phyloP scores from a whole-genome alignment of 2,888 invertebrate genomes.

The Agrotis segetum region DNA sequence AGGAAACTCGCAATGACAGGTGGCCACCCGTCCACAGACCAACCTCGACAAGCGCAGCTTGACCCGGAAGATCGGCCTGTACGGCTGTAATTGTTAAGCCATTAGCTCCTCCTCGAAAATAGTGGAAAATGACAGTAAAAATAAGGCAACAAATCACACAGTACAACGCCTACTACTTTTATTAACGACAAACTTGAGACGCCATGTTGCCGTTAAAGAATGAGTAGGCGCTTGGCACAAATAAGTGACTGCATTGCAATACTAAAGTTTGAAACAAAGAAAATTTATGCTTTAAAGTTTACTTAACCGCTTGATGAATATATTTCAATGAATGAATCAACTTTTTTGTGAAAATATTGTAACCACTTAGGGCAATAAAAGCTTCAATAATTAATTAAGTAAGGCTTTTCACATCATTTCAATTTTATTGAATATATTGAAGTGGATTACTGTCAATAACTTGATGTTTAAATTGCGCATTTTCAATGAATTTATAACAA shows the following conservation, averaged over 20 bases:
- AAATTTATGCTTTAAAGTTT: slow-evolving; percentile 7
- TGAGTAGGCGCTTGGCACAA: slow-evolving; percentile 26
- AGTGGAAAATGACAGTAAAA: too few species aligned
- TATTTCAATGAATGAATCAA: slow-evolving; percentile 22
- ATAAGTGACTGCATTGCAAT: not conserved
- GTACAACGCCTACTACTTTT: not conserved
- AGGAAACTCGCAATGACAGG: too few species aligned
- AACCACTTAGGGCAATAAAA: slow-evolving; percentile 11
- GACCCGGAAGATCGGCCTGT: too few species aligned
- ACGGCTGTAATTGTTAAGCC: too few species aligned
- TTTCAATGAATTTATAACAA: slow-evolving; percentile 1
- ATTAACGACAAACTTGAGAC: too few species aligned
- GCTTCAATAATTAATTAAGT: slow-evolving; percentile 10
- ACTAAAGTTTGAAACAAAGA: not conserved
- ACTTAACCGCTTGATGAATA: slow-evolving; percentile 22
- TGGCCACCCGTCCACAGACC: too few species aligned
- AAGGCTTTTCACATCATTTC: too few species aligned
- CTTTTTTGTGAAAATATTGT: slow-evolving; percentile 15
- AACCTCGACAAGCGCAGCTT: too few species aligned
- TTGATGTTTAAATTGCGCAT: slow-evolving; percentile 3
- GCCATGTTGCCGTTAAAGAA: slow-evolving; percentile 29
- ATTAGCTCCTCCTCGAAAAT: too few species aligned
- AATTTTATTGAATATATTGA: slow-evolving; percentile 13
- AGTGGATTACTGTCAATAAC: slow-evolving; percentile 17
- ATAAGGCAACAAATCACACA: not conserved